Evolutionary conservation across 30 jellyfish, hydroid and myxozoan genomes (phyloP).

Genomic region (Hydra vulgaris): DNA sequence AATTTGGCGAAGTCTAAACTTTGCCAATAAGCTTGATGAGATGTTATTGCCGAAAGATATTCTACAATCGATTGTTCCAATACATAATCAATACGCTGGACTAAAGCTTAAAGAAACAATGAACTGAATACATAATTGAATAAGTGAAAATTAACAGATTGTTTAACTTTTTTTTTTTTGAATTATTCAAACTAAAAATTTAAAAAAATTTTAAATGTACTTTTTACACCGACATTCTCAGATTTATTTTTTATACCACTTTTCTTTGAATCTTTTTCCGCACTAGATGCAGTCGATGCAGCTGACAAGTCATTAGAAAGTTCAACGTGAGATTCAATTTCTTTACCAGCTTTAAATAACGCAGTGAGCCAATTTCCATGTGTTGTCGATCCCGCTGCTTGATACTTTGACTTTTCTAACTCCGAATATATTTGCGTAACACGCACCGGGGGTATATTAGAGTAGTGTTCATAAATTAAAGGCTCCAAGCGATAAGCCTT

Average conservation of each 20-base stretch:
- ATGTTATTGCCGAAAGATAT: constrained; percentile 70
- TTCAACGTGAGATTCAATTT: neutral
- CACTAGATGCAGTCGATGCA: constrained; percentile 45
- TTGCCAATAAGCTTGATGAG: constrained; percentile 91
- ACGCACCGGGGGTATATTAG: constrained; percentile 68
- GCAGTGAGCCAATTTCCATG: constrained; percentile 45
- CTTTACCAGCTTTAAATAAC: constrained; percentile 12
- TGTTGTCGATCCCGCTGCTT: constrained; percentile 33
- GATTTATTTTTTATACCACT: constrained; percentile 10
- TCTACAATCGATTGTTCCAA: constrained; percentile 76
- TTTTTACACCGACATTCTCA: too few relatives aligned
- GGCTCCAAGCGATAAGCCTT: constrained; percentile 96
- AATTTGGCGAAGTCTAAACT: constrained; percentile 72
- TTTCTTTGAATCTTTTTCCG: constrained; percentile 45
- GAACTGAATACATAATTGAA: neutral
- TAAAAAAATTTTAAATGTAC: too few relatives aligned
- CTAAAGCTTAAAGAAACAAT: constrained; percentile 32
- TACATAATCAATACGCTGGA: constrained; percentile 73
- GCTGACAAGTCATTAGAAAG: neutral
- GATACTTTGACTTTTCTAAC: constrained; percentile 12
- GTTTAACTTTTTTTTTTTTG: too few relatives aligned
- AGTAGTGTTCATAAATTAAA: constrained; percentile 59
- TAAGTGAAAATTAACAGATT: too few relatives aligned
- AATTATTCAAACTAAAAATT: too few relatives aligned
- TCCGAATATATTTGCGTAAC: constrained; percentile 30